Base-by-base conservation (phyloP, 2,113 vertebrate genomes). In the Odocoileus virginianus region DNA sequence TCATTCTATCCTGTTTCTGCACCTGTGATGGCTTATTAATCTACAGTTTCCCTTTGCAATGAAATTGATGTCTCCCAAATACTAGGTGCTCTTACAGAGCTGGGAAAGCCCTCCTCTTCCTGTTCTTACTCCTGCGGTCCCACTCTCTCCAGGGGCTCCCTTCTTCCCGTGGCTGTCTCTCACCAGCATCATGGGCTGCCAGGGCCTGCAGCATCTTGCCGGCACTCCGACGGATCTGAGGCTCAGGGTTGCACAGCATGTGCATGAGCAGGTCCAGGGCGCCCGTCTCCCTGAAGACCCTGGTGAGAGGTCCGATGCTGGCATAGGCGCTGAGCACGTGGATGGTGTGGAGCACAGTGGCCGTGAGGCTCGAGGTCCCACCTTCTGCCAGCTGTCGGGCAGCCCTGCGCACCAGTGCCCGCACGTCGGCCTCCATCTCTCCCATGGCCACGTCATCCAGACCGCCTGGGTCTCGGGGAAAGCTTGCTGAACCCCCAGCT, bases 311-410 rank as follows among this genome's bases (percentile, higher is more conserved):
- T 71, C 99, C 99, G 2, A 99, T 99, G 98, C 99, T 98, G 97
- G 99, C 99, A 1, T 99, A 99, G 84, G 99, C 99, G 1, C 99
- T 99, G 95, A 99, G 99, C 98, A 99, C 99, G 0, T 99, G 99
- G 97, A 99, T 99, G 92, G 99, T 99, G 98, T 99, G 99, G 2
- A 99, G 99, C 94, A 99, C 98, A 95, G 99, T 99, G n/a, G 99
- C 96, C 60, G 97, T 97, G 2, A 98, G 94, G 52, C 99, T 99
- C 1, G 98, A 99, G 64, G 98, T 98, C 96, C 99, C 99, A 8
- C 98, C 98, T 97, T 99, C 99, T 5, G 98, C 98, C 99, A 99
- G 98, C 98, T 99, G 99, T 90, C 99, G 99, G 86, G 98, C 81
- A 3, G 99, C 99, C 36, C 99, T 99, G 14, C 91, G 98, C 64